Evolutionary conservation across 2,113 vertebrate species (phyloP).

Genomic region (Sakesphorus luctuosus): DNA sequence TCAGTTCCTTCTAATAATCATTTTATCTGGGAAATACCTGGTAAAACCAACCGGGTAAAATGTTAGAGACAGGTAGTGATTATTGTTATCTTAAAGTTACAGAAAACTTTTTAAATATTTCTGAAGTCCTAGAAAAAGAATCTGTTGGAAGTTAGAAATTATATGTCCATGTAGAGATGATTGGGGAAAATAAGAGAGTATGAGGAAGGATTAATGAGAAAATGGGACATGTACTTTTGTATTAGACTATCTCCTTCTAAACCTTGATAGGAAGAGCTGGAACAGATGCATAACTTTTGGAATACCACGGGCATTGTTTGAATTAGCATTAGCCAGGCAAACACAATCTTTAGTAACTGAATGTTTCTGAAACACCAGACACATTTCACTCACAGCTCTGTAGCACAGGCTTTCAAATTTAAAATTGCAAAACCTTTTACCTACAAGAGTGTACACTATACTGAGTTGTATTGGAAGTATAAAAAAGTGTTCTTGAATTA

Average conservation of each 20-base stretch:
- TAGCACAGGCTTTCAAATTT: neutral
- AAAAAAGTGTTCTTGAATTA: neutral
- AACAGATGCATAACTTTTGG: neutral
- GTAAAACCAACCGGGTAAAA: rapidly evolving
- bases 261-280: neutral
- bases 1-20: neutral
- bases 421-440: neutral
- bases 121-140: neutral
- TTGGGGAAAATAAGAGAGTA: neutral
- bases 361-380: neutral
- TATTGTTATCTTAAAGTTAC: neutral
- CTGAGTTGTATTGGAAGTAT: neutral
- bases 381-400: neutral
- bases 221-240: neutral
- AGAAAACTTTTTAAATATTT: neutral
- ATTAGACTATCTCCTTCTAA: neutral
- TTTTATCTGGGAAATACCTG: neutral
- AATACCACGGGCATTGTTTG: neutral
- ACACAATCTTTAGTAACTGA: neutral
- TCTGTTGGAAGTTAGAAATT: neutral
- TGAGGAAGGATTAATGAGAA: neutral
- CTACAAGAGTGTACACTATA: rapidly evolving
- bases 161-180: neutral
- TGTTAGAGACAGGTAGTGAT: neutral
- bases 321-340: neutral